Base-by-base conservation (phyloP, 2,888 invertebrate species). In the Bellardia bayeri region DNA sequence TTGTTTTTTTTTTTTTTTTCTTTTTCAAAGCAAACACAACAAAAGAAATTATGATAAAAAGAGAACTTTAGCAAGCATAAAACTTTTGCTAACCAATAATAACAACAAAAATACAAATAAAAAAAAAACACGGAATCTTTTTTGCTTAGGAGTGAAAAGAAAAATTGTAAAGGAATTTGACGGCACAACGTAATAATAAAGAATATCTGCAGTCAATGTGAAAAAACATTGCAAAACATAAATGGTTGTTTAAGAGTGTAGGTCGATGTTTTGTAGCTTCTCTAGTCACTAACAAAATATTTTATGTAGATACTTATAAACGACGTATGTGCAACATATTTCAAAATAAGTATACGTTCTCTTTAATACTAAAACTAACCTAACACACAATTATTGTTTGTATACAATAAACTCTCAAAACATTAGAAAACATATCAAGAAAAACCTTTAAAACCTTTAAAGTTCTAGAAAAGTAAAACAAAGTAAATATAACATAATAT, bases 191-290 rank as follows among this genome's bases (percentile, higher is more conserved):
- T 42, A 90, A 89, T 88, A 89, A 87, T 68, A 78, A 79, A 89
- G 89, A 89, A 89, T 89, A 90, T 90, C 89, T 89, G 90, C 89
- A 90, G 88, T 89, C 89, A 88, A 89, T 88, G 86, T 63, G 68
- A 81, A 85, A 23, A 76, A 71, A 82, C 16, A 80, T 75, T 75
- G 82, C 82, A 82, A 63, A 78, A 49, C 37, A 76, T 54, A 68
- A 72, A 69, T 37, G 64, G 33, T 75, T 66, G 45, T 56, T 40
- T 3, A 80, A 51, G 69, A 71, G 61, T 61, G 64, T 68, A 45
- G 68, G 30, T 40, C 64, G 64, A n/a, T 58, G 33, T 64, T 16
- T 13, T 51, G 40, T 14, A 8, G 7, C 33, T 7, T 3, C 11
- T 4, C 8, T 37, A 30, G 23, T 5, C 33, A 51, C n/a, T 40